Evolutionary conservation across 1,140 invertebrate species (phyloP), one percentile per base, ranked within the genome.

Genomic region (Psilanteris sp.): DNA sequence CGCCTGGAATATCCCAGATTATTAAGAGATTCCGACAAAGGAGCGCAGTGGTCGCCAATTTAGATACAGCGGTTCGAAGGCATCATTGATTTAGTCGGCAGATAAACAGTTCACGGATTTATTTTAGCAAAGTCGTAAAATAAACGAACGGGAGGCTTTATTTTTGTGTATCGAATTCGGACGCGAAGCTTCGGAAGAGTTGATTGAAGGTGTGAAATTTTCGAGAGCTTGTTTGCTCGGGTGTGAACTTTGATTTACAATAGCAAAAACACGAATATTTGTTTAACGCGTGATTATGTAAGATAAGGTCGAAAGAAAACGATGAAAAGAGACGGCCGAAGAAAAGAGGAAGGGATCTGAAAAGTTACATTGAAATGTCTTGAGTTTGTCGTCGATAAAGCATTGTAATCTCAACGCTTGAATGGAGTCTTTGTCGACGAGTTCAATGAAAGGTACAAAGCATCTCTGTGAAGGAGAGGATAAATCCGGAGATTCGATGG

Each of bases 341-440:
- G 10, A 55, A 14, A 4, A 36, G 16, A 31, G 3, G 52, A 41
- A 29, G 6, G 32, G 32, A 57, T 32, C 43, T 36, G 52, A 72
- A 64, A 72, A 72, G 48, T 46, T 62, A 72, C 57, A 62, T 72
- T 55, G 39, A 64, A 62, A 62, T 10, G 41, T 72, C 41, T 62
- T 27, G 24, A 62, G 57, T 72, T 72, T 72, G 68, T 62, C 57
- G 55, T 72, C 68, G 57, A 64, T 64, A 62, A 64, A 55, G 68
- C 46, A 55, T 57, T 72, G 57, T 72, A 72, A 48, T 71, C 55
- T 44, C 31, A 37, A 31, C 36, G 55, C 46, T 18, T 71, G 67
- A 71, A 71, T 71, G 36, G 46, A 39, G 11, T 5, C 55, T 61
- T 71, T 71, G 67, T 71, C 29, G 55, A 50, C 32, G 52, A 18